Evolutionary conservation across 2,888 invertebrate species (phyloP).

Genomic region (Agrochola lota): DNA sequence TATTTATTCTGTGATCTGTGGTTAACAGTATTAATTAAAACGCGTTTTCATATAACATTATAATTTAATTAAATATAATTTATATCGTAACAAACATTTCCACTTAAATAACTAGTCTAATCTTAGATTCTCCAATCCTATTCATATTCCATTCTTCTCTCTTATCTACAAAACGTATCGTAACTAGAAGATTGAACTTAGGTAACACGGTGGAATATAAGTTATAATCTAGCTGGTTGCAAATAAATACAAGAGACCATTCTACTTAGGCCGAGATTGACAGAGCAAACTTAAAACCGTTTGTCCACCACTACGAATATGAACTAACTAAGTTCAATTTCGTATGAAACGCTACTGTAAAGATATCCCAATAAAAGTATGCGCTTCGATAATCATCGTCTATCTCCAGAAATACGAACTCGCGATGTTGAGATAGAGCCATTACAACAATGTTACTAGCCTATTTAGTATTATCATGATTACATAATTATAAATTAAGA

Average conservation of each 20-base stretch:
- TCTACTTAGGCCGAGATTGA: not conserved
- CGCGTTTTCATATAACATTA: conserved; percentile 13
- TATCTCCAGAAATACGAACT: not conserved
- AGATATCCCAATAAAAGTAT: not conserved
- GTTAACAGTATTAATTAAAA: conserved; percentile 22
- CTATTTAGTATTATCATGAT: too few relatives aligned
- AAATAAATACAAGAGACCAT: conserved; percentile 20
- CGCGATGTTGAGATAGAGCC: not conserved
- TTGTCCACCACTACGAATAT: not conserved
- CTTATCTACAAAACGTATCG: conserved; percentile 19
- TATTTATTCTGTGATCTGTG: not conserved
- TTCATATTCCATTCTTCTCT: not conserved
- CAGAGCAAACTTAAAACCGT: not conserved
- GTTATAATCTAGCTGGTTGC: conserved; percentile 27
- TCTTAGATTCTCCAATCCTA: conserved; percentile 12
- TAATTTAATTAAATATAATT: conserved; percentile 45
- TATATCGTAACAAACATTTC: conserved; percentile 28
- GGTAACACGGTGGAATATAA: conserved; percentile 45
- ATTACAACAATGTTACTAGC: not conserved
- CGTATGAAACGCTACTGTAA: not conserved
- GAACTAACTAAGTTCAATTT: not conserved
- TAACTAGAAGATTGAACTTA: conserved; percentile 10
- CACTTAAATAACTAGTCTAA: conserved; percentile 16
- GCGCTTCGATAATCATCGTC: not conserved
- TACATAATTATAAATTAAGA: not conserved